Evolutionary conservation across 2,888 invertebrate genomes (phyloP).

Genomic region (Athalia rosae): DNA sequence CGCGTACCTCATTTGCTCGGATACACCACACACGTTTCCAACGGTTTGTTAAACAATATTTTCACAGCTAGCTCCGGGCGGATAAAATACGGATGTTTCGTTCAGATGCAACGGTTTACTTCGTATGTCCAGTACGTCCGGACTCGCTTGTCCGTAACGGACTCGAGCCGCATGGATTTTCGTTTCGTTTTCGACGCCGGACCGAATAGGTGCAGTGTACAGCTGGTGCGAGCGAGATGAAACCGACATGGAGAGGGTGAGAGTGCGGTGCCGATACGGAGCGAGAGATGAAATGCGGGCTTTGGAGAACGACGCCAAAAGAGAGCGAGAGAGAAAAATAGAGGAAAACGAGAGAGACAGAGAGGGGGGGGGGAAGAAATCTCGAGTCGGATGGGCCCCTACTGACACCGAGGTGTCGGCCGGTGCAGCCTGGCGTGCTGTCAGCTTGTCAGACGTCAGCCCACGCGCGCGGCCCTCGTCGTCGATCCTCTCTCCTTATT

Average conservation of each 20-base stretch:
- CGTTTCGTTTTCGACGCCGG: too few relatives aligned
- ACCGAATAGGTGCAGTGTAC: too few relatives aligned
- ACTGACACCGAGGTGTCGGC: slow-evolving; percentile 72
- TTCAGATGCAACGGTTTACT: too few relatives aligned
- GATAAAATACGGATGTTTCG: too few relatives aligned
- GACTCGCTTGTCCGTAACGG: too few relatives aligned
- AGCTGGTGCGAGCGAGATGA: slow-evolving; percentile 23
- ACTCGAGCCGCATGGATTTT: too few relatives aligned
- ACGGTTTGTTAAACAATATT: too few relatives aligned
- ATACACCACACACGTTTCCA: too few relatives aligned
- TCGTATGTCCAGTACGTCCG: too few relatives aligned
- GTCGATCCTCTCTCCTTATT: slow-evolving; percentile 29
- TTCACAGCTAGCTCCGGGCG: too few relatives aligned
- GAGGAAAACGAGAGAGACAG: slow-evolving; percentile 45
- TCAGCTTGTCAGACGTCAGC: slow-evolving; percentile 72
- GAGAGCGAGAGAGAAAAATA: slow-evolving; percentile 45
- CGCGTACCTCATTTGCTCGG: too few relatives aligned
- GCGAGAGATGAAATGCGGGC: not conserved
- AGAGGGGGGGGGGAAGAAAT: slow-evolving; percentile 59
- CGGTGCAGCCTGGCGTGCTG: slow-evolving; percentile 68
- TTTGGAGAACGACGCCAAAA: not conserved
- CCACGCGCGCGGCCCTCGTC: slow-evolving; percentile 70
- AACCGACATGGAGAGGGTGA: slow-evolving; percentile 38
- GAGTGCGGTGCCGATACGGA: not conserved
- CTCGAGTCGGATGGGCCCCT: slow-evolving; percentile 62